phyloP scores from a whole-genome alignment of 2,888 invertebrate species.

The Amphipyra berbera region DNA sequence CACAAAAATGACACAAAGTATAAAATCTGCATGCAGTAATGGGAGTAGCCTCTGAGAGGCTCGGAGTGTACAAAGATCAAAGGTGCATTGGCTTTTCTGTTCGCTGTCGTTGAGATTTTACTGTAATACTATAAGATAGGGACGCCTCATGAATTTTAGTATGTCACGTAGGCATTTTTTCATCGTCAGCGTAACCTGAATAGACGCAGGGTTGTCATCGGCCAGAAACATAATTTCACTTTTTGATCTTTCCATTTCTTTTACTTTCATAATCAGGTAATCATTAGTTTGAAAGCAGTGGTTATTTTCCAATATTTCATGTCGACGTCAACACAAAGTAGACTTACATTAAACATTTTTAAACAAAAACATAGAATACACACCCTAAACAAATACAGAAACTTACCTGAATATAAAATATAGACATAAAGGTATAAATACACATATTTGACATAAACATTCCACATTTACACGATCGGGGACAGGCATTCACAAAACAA shows the following conservation, averaged over 20 bases:
- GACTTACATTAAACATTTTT: background rate
- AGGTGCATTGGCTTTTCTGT: slow-evolving; percentile 75
- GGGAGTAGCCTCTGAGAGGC: slow-evolving; percentile 84
- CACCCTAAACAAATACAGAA: slow-evolving; percentile 31
- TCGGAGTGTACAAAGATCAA: slow-evolving; percentile 79
- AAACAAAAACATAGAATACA: background rate
- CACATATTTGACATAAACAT: slow-evolving; percentile 34
- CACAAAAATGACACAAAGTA: slow-evolving; percentile 89
- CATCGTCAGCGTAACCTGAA: background rate
- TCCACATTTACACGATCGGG: slow-evolving; percentile 30
- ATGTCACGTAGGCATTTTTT: background rate
- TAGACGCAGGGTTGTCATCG: background rate
- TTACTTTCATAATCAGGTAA: background rate
- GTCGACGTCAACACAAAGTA: background rate
- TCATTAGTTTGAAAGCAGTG: background rate
- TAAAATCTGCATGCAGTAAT: slow-evolving; percentile 88
- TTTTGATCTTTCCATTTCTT: no score
- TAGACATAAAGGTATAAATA: slow-evolving; percentile 5
- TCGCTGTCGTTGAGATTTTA: slow-evolving; percentile 59
- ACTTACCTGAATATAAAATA: slow-evolving; percentile 29
- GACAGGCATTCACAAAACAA: slow-evolving; percentile 40
- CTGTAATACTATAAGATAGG: slow-evolving; percentile 54
- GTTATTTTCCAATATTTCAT: slow-evolving; percentile 5
- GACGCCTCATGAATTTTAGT: slow-evolving; percentile 31
- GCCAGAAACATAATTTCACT: no score